Evolutionary conservation across 2,888 invertebrate species (phyloP).

Genomic region (Spodoptera exigua): DNA sequence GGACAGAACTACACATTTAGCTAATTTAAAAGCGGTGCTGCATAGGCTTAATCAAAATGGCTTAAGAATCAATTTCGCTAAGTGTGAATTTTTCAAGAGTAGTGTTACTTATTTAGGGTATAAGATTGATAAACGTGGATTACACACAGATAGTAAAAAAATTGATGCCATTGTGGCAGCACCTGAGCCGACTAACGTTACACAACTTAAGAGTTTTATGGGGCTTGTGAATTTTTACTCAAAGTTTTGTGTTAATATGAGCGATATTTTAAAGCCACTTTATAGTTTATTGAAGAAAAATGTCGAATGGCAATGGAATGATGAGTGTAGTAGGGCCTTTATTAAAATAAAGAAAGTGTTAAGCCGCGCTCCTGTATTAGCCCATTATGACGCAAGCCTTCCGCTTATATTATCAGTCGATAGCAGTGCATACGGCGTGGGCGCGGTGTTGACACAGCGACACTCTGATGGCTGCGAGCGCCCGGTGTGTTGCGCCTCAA

Average conservation of each 20-base stretch:
- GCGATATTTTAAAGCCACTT: conserved; percentile 18
- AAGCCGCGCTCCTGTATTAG: too few species aligned
- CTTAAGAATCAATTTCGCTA: conserved; percentile 25
- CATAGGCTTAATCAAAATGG: conserved; percentile 24
- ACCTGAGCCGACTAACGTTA: conserved; percentile 8
- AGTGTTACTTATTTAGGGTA: conserved; percentile 9
- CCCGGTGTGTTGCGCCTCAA: conserved; percentile 26
- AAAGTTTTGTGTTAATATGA: conserved; percentile 16
- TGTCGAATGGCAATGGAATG: conserved; percentile 12
- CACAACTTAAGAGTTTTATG: conserved; percentile 15
- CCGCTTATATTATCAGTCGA: too few species aligned
- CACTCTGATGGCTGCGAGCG: conserved; percentile 41
- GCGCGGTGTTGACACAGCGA: conserved; percentile 48
- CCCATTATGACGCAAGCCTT: too few species aligned
- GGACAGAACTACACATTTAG: conserved; percentile 14
- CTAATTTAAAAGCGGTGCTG: conserved; percentile 27
- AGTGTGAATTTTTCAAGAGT: conserved; percentile 14
- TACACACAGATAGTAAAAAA: conserved; percentile 9
- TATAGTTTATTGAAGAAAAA: conserved; percentile 19
- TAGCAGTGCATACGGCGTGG: conserved; percentile 48
- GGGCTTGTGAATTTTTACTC: conserved; percentile 31
- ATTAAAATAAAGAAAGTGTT: conserved; percentile 9
- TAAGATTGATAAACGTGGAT: conserved; percentile 10
- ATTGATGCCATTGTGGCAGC: conserved; percentile 9
- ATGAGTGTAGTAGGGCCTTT: conserved; percentile 9